A percentile compares a stretch with the other conserved stretches of the same genome.
Conservation (phyloP, 2,888 invertebrate species). For the Gasteruption jaculator region DNA sequence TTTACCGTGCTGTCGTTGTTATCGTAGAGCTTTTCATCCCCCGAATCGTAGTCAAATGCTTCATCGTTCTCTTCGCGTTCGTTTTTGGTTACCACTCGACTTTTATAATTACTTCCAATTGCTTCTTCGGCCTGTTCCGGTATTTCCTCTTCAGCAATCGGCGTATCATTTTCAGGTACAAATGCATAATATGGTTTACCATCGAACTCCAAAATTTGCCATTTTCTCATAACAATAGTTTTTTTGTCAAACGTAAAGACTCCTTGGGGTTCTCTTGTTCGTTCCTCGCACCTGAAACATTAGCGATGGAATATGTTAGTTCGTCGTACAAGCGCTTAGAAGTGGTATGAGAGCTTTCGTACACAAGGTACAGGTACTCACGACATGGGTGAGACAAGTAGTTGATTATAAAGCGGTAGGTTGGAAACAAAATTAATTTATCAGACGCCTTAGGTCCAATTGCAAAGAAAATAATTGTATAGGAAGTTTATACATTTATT, state of each 20-base stretch:
- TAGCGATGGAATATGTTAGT: too few species aligned
- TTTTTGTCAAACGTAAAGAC: conserved; percentile 45
- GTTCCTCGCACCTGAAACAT: conserved; percentile 43
- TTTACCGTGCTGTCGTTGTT: conserved; percentile 14
- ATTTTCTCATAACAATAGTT: conserved; percentile 46
- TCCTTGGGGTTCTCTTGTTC: conserved; percentile 32
- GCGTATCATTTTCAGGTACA: conserved; percentile 41
- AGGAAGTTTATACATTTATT: too few species aligned
- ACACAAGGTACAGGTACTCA: too few species aligned
- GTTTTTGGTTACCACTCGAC: conserved; percentile 20
- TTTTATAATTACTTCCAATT: too few species aligned
- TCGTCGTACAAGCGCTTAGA: too few species aligned
- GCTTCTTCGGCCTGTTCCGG: conserved; percentile 23
- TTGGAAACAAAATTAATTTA: too few species aligned
- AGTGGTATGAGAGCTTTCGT: too few species aligned
- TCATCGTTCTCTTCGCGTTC: conserved; percentile 19
- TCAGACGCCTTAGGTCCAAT: too few species aligned
- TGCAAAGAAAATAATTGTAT: too few species aligned
- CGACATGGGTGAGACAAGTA: too few species aligned
- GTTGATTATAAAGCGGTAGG: too few species aligned
- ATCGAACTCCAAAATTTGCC: conserved; percentile 49
- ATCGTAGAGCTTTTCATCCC: conserved; percentile 24
- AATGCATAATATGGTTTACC: conserved; percentile 49
- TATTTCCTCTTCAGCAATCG: conserved; percentile 32
- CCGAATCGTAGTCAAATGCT: conserved; percentile 20